phyloP scores from a whole-genome alignment of 37 sponge, comb jelly and placozoan species.

The Dysidea cf. avara region DNA sequence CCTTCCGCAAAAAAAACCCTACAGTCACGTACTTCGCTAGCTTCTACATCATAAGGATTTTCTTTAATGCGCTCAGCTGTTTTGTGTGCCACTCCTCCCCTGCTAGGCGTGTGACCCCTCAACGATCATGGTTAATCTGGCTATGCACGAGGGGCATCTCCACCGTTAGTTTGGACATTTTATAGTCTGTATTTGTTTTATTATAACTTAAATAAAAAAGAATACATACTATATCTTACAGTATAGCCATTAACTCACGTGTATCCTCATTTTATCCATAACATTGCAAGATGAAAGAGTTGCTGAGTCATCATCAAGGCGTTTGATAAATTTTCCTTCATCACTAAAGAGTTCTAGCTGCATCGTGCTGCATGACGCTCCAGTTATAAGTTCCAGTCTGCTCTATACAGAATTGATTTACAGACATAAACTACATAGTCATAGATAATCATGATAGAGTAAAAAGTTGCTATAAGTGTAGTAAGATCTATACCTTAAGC shows the following conservation, averaged over 20 bases:
- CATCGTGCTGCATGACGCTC: slow-evolving; percentile 71
- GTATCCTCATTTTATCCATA: slow-evolving; percentile 66
- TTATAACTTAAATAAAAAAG: too few species aligned
- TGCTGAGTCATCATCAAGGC: slow-evolving; percentile 65
- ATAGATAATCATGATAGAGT: background rate
- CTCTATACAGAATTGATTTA: slow-evolving; percentile 53
- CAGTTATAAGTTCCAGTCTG: slow-evolving; percentile 93
- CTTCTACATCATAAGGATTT: too few species aligned
- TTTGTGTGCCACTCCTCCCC: too few species aligned
- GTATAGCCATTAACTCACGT: slow-evolving; percentile 49
- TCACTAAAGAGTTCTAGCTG: slow-evolving; percentile 74
- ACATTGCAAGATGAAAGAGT: slow-evolving; percentile 61
- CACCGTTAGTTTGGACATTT: background rate
- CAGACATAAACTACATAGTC: too few species aligned
- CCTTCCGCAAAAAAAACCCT: too few species aligned
- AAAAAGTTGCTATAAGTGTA: background rate
- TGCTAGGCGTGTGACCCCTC: too few species aligned
- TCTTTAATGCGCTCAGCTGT: too few species aligned
- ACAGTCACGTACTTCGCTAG: too few species aligned
- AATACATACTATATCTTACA: too few species aligned
- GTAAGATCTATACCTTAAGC: slow-evolving; percentile 56
- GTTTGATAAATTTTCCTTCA: slow-evolving; percentile 60
- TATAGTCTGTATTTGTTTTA: background rate
- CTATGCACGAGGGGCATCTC: background rate
- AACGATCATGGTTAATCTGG: too few species aligned